Base-by-base conservation (phyloP, 92 coral and sea anemone species). In the Porites cylindrica region DNA sequence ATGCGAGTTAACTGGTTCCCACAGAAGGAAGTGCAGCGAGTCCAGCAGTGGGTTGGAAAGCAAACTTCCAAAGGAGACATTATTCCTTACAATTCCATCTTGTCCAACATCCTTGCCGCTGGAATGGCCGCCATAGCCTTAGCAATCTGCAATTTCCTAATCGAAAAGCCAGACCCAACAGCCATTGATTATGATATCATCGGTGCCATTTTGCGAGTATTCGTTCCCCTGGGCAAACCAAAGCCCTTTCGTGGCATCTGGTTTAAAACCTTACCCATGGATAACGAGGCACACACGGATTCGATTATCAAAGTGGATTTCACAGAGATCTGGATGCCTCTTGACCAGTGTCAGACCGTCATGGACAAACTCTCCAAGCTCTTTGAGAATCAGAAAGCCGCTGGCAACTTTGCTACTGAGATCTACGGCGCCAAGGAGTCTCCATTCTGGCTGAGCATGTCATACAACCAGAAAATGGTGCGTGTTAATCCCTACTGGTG, bases 401-500 rank as follows among this genome's bases (percentile, higher is more conserved):
- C 91, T 16, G 85, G 85, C 38, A 90, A 90, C 79, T 90, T 93
- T 52, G 91, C 91, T 80, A 90, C 91, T 0, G 96, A 93, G 77
- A 93, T 93, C n/a, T 93, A 93, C 69, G 83, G 86, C 75, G 96
- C 96, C 70, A 93, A 93, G 47, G 18, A 77, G 17, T 82, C 96
- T 1, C 93, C 93, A 0, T 90, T 93, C 90, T 93, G 96, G 96
- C 72, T 93, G 62, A 81, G 89, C 77, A 93, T 93, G 96, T 87
- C 96, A 14, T 82, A 93, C 71, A 76, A 54, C 47, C 68, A 68
- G 66, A 74, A 77, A 10, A 86, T 93, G 96, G 89, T 93, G 10
- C 64, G 96, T 52, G 91, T 93, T n/a, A 92, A 93, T 78, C 85
- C 93, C 12, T 90, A 81, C 60, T 93, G 96, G 96, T 93, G 90